Conservation (phyloP, 2,888 invertebrate genomes). For the Siphlonurus alternatus region DNA sequence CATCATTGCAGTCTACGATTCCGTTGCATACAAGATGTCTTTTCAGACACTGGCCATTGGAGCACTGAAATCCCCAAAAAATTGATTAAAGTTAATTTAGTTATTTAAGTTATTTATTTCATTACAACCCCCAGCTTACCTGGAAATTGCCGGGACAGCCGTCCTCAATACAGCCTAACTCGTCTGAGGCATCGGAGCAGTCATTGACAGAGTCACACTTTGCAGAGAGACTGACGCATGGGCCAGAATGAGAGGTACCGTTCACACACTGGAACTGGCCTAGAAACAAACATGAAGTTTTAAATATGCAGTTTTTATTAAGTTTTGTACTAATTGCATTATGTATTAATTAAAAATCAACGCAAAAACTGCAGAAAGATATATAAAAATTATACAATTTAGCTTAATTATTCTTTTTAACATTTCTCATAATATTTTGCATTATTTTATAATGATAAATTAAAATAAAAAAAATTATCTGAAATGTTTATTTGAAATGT, state of each 20-base stretch:
- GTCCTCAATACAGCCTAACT: constrained; percentile 34
- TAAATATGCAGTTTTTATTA: background rate
- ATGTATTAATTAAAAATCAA: too few relatives aligned
- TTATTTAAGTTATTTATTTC: too few relatives aligned
- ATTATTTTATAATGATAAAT: too few relatives aligned
- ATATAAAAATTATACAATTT: too few relatives aligned
- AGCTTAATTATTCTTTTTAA: too few relatives aligned
- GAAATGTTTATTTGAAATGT: too few relatives aligned
- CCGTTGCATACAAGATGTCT: constrained; percentile 43
- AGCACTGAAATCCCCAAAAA: constrained; percentile 26
- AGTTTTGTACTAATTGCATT: background rate
- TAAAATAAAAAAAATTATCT: too few relatives aligned
- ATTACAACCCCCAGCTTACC: too few relatives aligned
- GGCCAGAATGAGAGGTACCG: constrained; percentile 30
- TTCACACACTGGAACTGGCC: constrained; percentile 41
- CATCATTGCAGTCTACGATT: constrained; percentile 40
- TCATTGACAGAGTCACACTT: constrained; percentile 40
- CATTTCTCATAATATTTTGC: too few relatives aligned
- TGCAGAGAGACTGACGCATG: constrained; percentile 31
- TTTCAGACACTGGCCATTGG: constrained; percentile 39
- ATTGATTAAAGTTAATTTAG: too few relatives aligned
- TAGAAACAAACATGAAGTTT: constrained; percentile 13
- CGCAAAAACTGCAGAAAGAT: too few relatives aligned
- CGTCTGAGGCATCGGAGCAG: constrained; percentile 44
- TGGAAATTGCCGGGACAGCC: constrained; percentile 42